A percentile compares a stretch with the other conserved stretches of the same genome.
phyloP scores from a whole-genome alignment of 2,888 invertebrate species.

The Dynastes hyllus region DNA sequence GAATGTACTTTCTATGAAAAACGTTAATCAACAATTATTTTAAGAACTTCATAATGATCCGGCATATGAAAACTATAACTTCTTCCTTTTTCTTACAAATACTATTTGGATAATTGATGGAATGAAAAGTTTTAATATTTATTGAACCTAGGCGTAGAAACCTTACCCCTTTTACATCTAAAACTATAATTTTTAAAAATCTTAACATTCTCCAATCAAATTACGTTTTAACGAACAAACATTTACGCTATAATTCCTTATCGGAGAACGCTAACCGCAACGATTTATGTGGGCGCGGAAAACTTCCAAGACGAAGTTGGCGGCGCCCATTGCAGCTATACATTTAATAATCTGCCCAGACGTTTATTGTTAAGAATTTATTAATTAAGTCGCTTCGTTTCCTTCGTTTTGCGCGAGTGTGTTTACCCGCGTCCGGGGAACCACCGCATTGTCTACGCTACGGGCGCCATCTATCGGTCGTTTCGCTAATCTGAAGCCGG shows the following conservation, averaged over 20 bases:
- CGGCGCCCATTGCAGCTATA: conserved; percentile 55
- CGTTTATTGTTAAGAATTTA: conserved; percentile 60
- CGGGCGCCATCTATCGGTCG: conserved; percentile 1
- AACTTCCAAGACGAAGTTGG: conserved; percentile 49
- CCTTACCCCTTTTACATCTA: too few species aligned
- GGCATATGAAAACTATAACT: too few species aligned
- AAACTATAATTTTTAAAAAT: too few species aligned
- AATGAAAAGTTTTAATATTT: too few species aligned
- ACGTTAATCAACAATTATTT: neutral
- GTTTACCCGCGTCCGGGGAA: conserved; percentile 13
- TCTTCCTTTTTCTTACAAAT: too few species aligned
- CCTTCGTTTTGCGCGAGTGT: conserved; percentile 28
- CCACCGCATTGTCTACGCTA: conserved; percentile 13
- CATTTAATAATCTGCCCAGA: conserved; percentile 60
- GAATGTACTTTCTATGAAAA: neutral
- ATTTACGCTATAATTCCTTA: conserved; percentile 54
- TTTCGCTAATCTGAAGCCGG: neutral
- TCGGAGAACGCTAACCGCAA: conserved; percentile 53
- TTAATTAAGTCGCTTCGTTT: conserved; percentile 58
- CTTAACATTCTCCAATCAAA: too few species aligned
- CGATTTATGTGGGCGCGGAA: conserved; percentile 60
- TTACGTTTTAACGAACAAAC: too few species aligned
- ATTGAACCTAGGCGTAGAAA: too few species aligned
- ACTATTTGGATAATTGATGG: too few species aligned
- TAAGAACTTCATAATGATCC: neutral